Evolutionary conservation across 2,113 vertebrate species (phyloP), one percentile per base, ranked within the genome.

Genomic region (Brachirus orientalis): DNA sequence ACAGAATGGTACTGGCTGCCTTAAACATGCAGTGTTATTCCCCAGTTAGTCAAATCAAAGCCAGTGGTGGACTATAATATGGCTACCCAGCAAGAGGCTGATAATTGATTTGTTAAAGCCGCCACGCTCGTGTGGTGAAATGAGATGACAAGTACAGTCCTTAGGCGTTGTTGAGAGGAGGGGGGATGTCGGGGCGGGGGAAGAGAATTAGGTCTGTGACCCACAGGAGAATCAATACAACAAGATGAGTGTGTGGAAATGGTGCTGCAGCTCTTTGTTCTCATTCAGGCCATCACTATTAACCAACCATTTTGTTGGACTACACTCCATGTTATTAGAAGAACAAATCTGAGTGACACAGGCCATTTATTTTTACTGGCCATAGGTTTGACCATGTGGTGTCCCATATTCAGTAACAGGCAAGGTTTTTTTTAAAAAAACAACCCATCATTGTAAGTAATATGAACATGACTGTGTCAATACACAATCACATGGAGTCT

Each of bases 81-180:
- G 57, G 41, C 18, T 16, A 59, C 10, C 28, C 77, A 61, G 64
- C 51, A 45, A n/a, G 28, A 44, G 46, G 60, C 84, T 61, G 73
- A 67, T 86, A 79, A 88, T 75, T 82, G 80, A 89, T 87, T 85
- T 80, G 70, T 81, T 77, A 61, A 54, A 67, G 43, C 20, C 41
- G 72, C 37, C 72, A 58, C 46, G 10, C 66, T 62, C 81, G 53
- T 10, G 45, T n/a, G 60, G 17, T 57, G 72, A 75, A 83, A 82
- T 64, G 46, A 75, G 59, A 81, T 64, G 77, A 82, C 80, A 69
- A 37, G 68, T 63, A 19, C 50, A 72, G 75, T 63, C 70, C 72
- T 11, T 56, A 61, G 53, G 71, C 18, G 0, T 8, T 28, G 37
- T 12, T 55, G 35, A 11, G 63, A 13, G 11, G 17, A 45, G 67